Conservation (phyloP, 2,888 invertebrate genomes). For the Troides helena region DNA sequence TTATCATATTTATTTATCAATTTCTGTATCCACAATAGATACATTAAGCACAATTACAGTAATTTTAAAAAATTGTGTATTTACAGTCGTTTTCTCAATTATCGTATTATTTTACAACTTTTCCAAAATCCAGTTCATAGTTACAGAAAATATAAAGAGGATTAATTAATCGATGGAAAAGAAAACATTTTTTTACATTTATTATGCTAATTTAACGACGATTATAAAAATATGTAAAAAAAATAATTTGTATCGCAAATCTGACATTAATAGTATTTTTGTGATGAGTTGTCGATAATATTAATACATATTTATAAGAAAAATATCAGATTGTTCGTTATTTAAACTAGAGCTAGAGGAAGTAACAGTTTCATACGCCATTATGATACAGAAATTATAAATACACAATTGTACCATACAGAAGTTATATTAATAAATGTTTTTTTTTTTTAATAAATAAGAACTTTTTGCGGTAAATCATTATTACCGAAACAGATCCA, state of each 20-base stretch:
- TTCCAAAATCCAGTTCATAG: not conserved
- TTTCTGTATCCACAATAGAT: slow-evolving; percentile 79
- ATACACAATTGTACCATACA: slow-evolving; percentile 54
- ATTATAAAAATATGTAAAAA: slow-evolving; percentile 42
- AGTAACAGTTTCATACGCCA: slow-evolving; percentile 51
- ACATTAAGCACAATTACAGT: slow-evolving; percentile 60
- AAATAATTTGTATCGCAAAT: slow-evolving; percentile 41
- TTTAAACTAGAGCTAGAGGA: slow-evolving; percentile 58
- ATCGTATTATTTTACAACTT: slow-evolving; percentile 23
- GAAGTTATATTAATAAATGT: slow-evolving; percentile 63
- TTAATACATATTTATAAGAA: slow-evolving; percentile 33
- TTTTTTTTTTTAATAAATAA: slow-evolving; percentile 58
- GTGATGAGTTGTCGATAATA: slow-evolving; percentile 30
- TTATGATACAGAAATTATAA: slow-evolving; percentile 80
- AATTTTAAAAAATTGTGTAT: slow-evolving; percentile 53
- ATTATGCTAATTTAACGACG: slow-evolving; percentile 19
- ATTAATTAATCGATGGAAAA: not conserved
- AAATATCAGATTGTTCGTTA: slow-evolving; percentile 60
- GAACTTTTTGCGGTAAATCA: slow-evolving; percentile 57
- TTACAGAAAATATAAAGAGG: not conserved
- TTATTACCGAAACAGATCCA: slow-evolving; percentile 38
- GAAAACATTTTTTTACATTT: slow-evolving; percentile 16
- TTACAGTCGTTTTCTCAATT: slow-evolving; percentile 41
- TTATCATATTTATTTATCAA: slow-evolving; percentile 74
- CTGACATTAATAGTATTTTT: slow-evolving; percentile 19